Base-by-base conservation (phyloP, 2,797 vertebrate genomes). In the Myotis findleyi region DNA sequence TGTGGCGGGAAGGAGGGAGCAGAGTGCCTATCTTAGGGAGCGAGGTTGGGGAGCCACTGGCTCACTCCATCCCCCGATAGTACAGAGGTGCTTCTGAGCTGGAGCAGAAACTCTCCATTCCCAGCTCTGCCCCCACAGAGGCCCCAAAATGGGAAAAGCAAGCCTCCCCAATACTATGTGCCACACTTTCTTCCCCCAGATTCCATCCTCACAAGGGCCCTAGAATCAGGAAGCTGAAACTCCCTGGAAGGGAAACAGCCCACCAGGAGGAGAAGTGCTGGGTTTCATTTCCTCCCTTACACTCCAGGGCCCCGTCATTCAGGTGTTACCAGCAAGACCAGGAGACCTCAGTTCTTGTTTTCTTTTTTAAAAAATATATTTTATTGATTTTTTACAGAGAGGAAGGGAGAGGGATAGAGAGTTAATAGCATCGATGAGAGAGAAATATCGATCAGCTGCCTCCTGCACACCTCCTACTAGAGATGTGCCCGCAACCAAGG, bases 231-330 rank as follows among this genome's bases (percentile, higher is more conserved):
- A 96, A 96, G 89, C 66, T 30, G 51, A 88, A 82, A 81, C 77
- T 64, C 90, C 25, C 62, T 53, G 55, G 62, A 55, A 93, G 96
- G 94, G 97, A 97, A 97, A 92, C 3, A 38, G 57, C n/a, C 79
- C 59, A 6, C 18, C 6, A 10, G 9, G 59, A 95, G 49, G 69
- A 92, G 97, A 97, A 97, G 93, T 73, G 62, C 25, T 81, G 33
- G 14, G 68, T 97, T 97, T 97, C 96, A 57, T 94, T 97, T 97
- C 93, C 91, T 81, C 47, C 87, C 59, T 84, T 68, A 87, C 7
- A 36, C 55, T 62, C 64, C 8, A n/a, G 71, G 44, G 55, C n/a
- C 62, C 17, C 38, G 5, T 27, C 25, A 21, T 36, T 59, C n/a
- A 83, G 62, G 62, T 64, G 57, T 64, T n/a, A 64, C 59, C 11